Percentiles rank a stretch among this genome's conserved stretches.
Evolutionary conservation across 2,113 vertebrate species (phyloP).

Genomic region (Capreolus pygargus): DNA sequence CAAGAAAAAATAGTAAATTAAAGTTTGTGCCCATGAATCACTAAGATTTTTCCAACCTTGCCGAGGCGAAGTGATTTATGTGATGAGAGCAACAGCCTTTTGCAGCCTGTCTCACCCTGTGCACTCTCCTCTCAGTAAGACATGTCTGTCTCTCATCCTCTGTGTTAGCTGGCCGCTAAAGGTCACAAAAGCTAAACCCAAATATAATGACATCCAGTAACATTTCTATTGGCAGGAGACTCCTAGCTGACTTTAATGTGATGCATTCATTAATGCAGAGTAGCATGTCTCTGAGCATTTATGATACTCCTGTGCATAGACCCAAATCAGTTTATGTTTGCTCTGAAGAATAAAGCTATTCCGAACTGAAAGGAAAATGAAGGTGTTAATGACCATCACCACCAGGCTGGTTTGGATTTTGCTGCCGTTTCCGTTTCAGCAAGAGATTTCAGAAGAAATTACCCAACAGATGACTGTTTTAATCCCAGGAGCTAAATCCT

Average conservation of each 20-base stretch:
- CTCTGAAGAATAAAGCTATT: conserved; percentile 45
- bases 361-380: conserved; percentile 46
- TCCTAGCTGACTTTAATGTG: conserved; percentile 59
- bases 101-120: conserved; percentile 56
- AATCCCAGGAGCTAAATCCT: conserved; percentile 27
- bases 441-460: conserved; percentile 57
- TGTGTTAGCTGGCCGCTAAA: conserved; percentile 67
- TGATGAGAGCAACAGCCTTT: conserved; percentile 65
- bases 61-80: conserved; percentile 76
- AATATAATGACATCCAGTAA: conserved; percentile 57
- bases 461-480: neutral
- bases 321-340: conserved; percentile 66
- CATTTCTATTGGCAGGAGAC: conserved; percentile 61
- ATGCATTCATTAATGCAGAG: conserved; percentile 66
- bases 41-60: conserved; percentile 66
- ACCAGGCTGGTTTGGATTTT: conserved; percentile 35
- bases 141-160: conserved; percentile 63
- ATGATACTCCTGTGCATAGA: conserved; percentile 48
- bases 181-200: conserved; percentile 78
- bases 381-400: neutral
- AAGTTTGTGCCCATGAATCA: conserved; percentile 77
- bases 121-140: conserved; percentile 65
- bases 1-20: conserved; percentile 77
- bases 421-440: neutral
- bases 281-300: conserved; percentile 46